These are phyloP conservation scores for Drosophila paulistorum DNA, from an alignment of 1,140 invertebrate genomes.

Conservation along the genomic window DNA sequence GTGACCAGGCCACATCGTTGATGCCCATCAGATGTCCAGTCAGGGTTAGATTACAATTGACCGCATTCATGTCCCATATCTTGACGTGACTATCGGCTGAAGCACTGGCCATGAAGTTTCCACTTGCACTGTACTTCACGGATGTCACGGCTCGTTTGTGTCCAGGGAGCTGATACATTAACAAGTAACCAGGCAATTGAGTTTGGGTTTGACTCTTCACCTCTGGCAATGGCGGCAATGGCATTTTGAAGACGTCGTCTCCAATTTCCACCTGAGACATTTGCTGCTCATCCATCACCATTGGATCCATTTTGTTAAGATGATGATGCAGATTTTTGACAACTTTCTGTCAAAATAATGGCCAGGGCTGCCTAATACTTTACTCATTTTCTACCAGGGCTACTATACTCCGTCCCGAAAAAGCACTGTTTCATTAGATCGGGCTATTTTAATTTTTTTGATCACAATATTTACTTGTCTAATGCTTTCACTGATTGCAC, in stretches of 20 bases:
- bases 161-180: constrained; percentile 31
- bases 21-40: constrained; percentile 45
- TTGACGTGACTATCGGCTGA: constrained; percentile 50
- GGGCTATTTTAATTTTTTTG: no score
- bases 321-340: no score
- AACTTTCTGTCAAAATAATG: no score
- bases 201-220: not conserved
- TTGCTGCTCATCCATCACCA: not conserved
- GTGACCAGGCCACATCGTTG: constrained; percentile 59
- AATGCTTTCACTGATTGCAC: constrained; percentile 4
- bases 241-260: constrained; percentile 33
- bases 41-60: constrained; percentile 17
- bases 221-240: constrained; percentile 33
- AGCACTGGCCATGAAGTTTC: constrained; percentile 40
- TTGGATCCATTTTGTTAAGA: not conserved
- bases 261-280: not conserved
- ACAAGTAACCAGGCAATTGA: constrained; percentile 38
- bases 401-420: no score
- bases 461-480: not conserved
- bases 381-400: no score
- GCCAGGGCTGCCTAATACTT: no score
- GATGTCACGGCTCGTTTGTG: constrained; percentile 31
- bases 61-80: constrained; percentile 45
- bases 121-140: constrained; percentile 43
- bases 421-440: no score